Evolutionary conservation across 2,888 invertebrate genomes (phyloP).

Genomic region (Himalopsyche tibetana): DNA sequence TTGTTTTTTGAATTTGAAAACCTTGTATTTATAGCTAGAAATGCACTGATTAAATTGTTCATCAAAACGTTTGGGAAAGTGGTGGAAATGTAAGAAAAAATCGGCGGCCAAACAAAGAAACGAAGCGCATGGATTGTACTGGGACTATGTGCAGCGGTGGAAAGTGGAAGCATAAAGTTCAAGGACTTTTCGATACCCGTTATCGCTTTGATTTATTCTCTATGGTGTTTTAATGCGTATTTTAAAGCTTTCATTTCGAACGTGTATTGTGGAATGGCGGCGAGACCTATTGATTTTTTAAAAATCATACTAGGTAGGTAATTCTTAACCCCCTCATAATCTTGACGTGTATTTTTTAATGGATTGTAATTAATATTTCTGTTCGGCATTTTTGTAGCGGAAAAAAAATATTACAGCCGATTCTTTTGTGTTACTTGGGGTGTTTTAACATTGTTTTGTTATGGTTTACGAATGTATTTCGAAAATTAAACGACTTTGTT

Average conservation of each 20-base stretch:
- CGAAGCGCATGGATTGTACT: conserved; percentile 36
- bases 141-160: conserved; percentile 31
- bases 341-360: conserved; percentile 30
- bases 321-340: background rate
- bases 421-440: background rate
- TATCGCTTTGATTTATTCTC: conserved; percentile 30
- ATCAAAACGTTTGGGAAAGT: background rate
- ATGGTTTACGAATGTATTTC: background rate
- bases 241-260: conserved; percentile 15
- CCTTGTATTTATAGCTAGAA: background rate
- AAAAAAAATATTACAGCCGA: conserved; percentile 6
- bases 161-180: conserved; percentile 45
- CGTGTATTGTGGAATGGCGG: conserved; percentile 25
- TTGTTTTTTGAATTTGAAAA: too few relatives aligned
- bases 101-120: conserved; percentile 50
- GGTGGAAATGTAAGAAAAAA: conserved; percentile 41
- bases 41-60: background rate
- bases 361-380: conserved; percentile 26
- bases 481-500: background rate
- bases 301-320: background rate
- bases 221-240: conserved; percentile 27
- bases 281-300: conserved; percentile 24
- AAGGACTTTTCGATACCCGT: conserved; percentile 41
- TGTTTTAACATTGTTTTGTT: conserved; percentile 1
- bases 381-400: conserved; percentile 21